Evolutionary conservation across 2,888 invertebrate species (phyloP).

Genomic region (Gasteruption jaculator): DNA sequence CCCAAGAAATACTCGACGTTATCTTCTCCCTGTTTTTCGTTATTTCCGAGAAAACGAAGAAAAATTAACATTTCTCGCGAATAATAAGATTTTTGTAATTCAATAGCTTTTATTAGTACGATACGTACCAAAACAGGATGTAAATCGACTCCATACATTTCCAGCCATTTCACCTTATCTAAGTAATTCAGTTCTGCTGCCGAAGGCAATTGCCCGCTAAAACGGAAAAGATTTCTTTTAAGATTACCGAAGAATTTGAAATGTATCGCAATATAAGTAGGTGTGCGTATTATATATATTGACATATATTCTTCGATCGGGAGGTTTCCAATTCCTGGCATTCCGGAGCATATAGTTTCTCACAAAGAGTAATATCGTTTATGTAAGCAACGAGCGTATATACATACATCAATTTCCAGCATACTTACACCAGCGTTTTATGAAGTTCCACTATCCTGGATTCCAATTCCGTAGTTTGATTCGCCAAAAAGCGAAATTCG

Average conservation of each 20-base stretch:
- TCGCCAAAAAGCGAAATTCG: constrained; percentile 88
- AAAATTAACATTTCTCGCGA: constrained; percentile 2
- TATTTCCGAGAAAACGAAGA: no score
- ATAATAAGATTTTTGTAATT: constrained; percentile 3
- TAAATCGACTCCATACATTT: constrained; percentile 96
- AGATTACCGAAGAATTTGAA: no score
- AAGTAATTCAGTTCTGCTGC: constrained; percentile 91
- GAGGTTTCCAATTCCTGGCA: no score
- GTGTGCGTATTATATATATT: no score
- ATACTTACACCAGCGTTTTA: constrained; percentile 75
- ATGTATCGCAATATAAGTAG: no score
- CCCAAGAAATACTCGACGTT: constrained; percentile 95
- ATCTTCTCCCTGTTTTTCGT: constrained; percentile 80
- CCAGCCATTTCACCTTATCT: constrained; percentile 97
- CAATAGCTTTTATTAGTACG: constrained; percentile 32
- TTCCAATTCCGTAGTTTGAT: constrained; percentile 89
- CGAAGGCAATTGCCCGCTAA: constrained; percentile 83
- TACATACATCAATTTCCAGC: no score
- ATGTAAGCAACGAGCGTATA: no score
- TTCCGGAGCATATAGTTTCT: no score
- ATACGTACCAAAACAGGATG: constrained; percentile 88
- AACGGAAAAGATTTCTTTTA: no score
- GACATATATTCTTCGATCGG: no score
- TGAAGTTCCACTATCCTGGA: constrained; percentile 83
- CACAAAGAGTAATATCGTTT: no score